These are phyloP conservation scores for Phoxinus dragarum DNA, from an alignment of 2,797 vertebrate species.

Conservation along the genomic window DNA sequence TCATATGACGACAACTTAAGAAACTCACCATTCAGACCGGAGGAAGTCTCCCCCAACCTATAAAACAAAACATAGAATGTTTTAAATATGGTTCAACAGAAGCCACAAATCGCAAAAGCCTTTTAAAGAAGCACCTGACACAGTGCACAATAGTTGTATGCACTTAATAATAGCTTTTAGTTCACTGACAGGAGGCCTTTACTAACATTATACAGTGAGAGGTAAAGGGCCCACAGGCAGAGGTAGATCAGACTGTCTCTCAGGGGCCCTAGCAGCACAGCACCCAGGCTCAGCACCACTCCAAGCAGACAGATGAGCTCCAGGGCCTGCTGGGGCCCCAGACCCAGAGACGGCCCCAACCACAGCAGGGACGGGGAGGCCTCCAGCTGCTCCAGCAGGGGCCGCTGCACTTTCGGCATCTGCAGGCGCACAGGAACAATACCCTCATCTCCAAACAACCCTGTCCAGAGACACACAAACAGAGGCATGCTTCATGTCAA, in stretches of 20 bases:
- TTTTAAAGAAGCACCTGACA: neutral
- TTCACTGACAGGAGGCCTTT: neutral
- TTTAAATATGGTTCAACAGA: neutral
- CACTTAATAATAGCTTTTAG: neutral
- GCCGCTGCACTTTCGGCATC: slow-evolving; percentile 71
- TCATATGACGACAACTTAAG: neutral
- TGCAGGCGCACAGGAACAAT: slow-evolving; percentile 76
- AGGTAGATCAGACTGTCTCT: slow-evolving; percentile 76
- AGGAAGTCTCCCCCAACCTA: slow-evolving; percentile 87
- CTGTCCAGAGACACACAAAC: slow-evolving; percentile 60
- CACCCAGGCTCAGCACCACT: slow-evolving; percentile 68
- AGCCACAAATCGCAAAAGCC: too few relatives aligned
- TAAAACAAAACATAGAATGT: slow-evolving; percentile 35
- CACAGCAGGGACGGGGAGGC: slow-evolving; percentile 80
- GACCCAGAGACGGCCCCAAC: slow-evolving; percentile 74
- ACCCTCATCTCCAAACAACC: slow-evolving; percentile 80
- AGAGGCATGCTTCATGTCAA: neutral
- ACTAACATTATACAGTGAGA: slow-evolving; percentile 79
- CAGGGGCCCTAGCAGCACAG: slow-evolving; percentile 71
- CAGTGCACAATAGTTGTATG: too few relatives aligned
- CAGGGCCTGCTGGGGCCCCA: slow-evolving; percentile 79
- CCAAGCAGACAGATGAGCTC: slow-evolving; percentile 83
- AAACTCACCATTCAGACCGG: slow-evolving; percentile 85
- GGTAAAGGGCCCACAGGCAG: slow-evolving; percentile 77
- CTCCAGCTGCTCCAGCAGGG: slow-evolving; percentile 76